Percentiles rank a stretch among this genome's conserved stretches.
These are phyloP conservation scores for Poeciliopsis prolifica DNA, from an alignment of 2,113 vertebrate genomes.

Conservation along the genomic window DNA sequence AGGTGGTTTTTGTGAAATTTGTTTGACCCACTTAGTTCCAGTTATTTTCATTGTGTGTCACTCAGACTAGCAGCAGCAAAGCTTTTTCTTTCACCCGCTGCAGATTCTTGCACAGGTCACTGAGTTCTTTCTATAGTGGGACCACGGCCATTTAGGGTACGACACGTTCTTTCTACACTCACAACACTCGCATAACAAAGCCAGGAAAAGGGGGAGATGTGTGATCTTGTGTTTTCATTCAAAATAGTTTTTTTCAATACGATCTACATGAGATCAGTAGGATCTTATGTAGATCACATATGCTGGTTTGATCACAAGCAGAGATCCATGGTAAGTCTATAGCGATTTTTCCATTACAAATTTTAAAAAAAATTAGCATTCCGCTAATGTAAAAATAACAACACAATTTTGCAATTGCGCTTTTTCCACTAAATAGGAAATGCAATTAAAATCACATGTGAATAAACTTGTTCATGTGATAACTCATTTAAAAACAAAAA, in stretches of 20 bases:
- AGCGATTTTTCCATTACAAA: too few species aligned
- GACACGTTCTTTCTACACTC: background rate
- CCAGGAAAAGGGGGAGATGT: background rate
- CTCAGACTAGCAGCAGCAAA: background rate
- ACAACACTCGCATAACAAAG: background rate
- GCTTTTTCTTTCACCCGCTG: background rate
- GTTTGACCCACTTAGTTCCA: too few species aligned
- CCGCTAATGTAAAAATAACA: too few species aligned
- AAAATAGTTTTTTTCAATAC: background rate
- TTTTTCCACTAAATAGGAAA: too few species aligned
- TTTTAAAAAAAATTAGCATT: too few species aligned
- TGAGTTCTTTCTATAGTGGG: slow-evolving; percentile 1
- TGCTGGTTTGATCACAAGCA: background rate
- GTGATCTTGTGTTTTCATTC: background rate
- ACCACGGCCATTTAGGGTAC: background rate
- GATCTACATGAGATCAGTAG: background rate
- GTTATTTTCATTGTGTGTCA: background rate
- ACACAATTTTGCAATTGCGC: too few species aligned
- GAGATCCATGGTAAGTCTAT: too few species aligned
- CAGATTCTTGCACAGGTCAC: slow-evolving; percentile 7
- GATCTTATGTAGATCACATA: too few species aligned
- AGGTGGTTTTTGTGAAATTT: too few species aligned
- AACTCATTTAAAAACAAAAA: too few species aligned
- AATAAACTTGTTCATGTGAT: too few species aligned
- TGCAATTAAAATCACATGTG: too few species aligned